These are phyloP conservation scores for Petroica traversi DNA, from an alignment of 2,113 vertebrate species.

Conservation along the genomic window DNA sequence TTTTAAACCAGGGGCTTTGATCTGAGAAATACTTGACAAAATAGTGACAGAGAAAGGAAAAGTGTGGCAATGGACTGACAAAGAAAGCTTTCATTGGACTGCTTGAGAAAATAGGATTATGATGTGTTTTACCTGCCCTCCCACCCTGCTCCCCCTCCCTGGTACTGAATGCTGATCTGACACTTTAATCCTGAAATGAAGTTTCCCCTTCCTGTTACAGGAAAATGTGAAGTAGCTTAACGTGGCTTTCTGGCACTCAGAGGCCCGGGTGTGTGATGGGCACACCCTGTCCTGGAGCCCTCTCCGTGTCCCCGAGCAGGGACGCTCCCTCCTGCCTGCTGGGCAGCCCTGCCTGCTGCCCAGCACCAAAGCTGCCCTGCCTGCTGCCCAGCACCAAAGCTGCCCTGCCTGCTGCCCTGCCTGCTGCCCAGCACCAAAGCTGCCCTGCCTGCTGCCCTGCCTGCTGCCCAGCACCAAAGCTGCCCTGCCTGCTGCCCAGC, in stretches of 20 bases:
- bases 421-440: too few species aligned
- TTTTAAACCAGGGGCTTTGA: neutral
- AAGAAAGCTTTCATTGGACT: neutral
- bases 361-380: too few species aligned
- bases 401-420: too few species aligned
- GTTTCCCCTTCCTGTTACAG: neutral
- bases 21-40: neutral
- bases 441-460: too few species aligned
- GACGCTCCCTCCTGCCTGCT: neutral
- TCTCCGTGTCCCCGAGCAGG: fast-evolving
- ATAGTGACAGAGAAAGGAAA: neutral
- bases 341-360: too few species aligned
- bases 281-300: fast-evolving
- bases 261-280: fast-evolving
- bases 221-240: neutral
- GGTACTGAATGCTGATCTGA: neutral
- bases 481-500: fast-evolving
- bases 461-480: neutral
- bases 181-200: neutral
- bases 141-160: neutral
- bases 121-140: neutral
- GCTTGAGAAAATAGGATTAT: neutral
- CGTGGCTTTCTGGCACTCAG: neutral
- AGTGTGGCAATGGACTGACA: neutral
- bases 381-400: too few species aligned